Evolutionary conservation across 1,140 invertebrate species (phyloP), one percentile per base, ranked within the genome.

Genomic region (Drosophila lini): DNA sequence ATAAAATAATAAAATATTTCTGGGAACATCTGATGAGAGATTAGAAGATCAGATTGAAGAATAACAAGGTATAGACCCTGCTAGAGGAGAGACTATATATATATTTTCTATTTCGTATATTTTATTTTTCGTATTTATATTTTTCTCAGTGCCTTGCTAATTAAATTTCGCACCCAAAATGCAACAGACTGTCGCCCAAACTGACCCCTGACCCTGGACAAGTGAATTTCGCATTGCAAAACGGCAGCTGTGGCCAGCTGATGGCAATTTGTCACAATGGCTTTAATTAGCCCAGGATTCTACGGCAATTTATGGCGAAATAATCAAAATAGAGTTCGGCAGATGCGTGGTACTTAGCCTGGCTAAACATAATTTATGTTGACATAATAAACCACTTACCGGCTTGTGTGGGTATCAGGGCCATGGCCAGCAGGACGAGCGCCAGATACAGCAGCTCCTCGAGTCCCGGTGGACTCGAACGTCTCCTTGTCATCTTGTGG

Each of bases 401-500:
- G 70, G 90, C 91, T 91, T 90, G 86, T 80, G 88, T 77, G 81
- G 91, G 74, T 74, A 90, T 61, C 58, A 91, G 68, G 62, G 77
- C 69, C 65, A 88, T 71, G 84, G 84, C 80, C 76, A 88, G 44
- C 42, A 78, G 48, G 70, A 79, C 78, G 68, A 91, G 79, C 53
- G 74, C 60, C 44, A 86, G 52, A 62, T 78, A 69, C 47, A 82
- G 65, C 78, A 91, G 74, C 81, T 90, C 80, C 80, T 92, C 90
- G 91, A 92, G 91, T 91, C 91, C 91, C 84, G 90, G 59, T 56
- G 90, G 91, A 92, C 91, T 92, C 91, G 90, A 92, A 91, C 90
- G 90, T 86, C 90, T 92, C 74, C 91, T 91, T 77, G 91, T 92
- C 91, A 92, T 91, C 61, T 81, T 91, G 86, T 80, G 77, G 80